Base-by-base conservation (phyloP, 2,113 vertebrate species). In the Corapipo altera region DNA sequence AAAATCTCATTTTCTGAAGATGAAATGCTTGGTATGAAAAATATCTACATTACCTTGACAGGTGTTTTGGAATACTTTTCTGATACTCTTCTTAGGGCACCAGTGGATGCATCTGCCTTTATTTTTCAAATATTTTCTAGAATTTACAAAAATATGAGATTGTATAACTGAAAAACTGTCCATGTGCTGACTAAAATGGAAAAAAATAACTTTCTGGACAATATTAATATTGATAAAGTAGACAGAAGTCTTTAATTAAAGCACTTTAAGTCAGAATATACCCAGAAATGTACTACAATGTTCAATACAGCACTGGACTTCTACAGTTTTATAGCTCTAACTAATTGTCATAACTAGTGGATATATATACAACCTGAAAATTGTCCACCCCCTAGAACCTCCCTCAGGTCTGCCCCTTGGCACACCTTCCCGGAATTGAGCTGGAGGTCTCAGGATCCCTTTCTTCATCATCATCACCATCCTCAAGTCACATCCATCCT, bases 1-100 rank as follows among this genome's bases (percentile, higher is more conserved):
- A 48, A 67, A 48, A 67, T 28, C 8, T 67, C 5, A 30, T 48
- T 73, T 72, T 79, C 74, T 80, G 20, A 67, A 48, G n/a, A 43
- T 43, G 0, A 61, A 73, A 86, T 33, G 5, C 7, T 35, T 21
- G 23, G 8, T 1, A 2, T 57, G 26, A 33, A 41, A 46, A 88
- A 30, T 2, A 1, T 32, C 28, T 39, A 3, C 0, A 2, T 7
- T 59, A 2, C 41, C 21, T 17, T 35, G 28, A 22, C 13, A 70
- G 12, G 32, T 70, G 5, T 6, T 73, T 78, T 58, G 14, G 17
- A 55, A 4, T 14, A 24, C 26, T 49, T 41, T 33, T 59, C 6
- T 70, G 44, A 16, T 59, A 4, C 8, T 35, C 21, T 9, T 61
- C 21, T 73, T 37, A 15, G 14, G 32, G 11, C 3, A 44, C 10